A percentile compares a stretch with the other conserved stretches of the same genome.
These are phyloP conservation scores for Bathynomus jamesi DNA, from an alignment of 1,140 invertebrate genomes.

Conservation along the genomic window DNA sequence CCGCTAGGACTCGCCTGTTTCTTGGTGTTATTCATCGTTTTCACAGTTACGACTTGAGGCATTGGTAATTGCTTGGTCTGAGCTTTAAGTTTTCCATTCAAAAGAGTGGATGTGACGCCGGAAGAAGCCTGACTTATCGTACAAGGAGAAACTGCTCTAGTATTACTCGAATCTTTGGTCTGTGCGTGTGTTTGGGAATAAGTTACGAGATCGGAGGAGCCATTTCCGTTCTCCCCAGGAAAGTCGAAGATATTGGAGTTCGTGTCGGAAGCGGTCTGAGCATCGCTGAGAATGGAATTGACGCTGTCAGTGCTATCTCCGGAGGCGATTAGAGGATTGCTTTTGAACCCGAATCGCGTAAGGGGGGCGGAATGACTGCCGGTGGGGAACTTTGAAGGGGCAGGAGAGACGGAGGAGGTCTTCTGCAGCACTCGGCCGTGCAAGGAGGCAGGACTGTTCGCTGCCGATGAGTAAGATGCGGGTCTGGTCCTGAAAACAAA, in stretches of 20 bases:
- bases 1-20: not conserved
- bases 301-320: conserved; percentile 36
- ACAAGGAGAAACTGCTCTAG: conserved; percentile 1
- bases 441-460: not conserved
- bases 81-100: conserved; percentile 18
- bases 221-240: conserved; percentile 15
- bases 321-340: conserved; percentile 14
- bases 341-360: conserved; percentile 29
- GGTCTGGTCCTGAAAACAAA: not conserved
- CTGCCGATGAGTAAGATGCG: not conserved
- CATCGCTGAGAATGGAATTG: conserved; percentile 35
- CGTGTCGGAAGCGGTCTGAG: conserved; percentile 31
- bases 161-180: not conserved
- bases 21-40: not conserved
- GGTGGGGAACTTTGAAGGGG: not conserved
- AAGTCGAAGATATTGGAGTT: conserved; percentile 33
- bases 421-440: not conserved
- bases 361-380: not conserved
- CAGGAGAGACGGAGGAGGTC: not conserved
- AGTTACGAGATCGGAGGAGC: not conserved
- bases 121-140: conserved; percentile 19
- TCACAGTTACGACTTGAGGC: conserved; percentile 28
- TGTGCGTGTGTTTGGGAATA: not conserved
- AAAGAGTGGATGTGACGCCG: conserved; percentile 8
- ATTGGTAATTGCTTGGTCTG: conserved; percentile 25